Base-by-base conservation (phyloP, 2,797 vertebrate genomes). In the Cryptoblepharus egeriae region DNA sequence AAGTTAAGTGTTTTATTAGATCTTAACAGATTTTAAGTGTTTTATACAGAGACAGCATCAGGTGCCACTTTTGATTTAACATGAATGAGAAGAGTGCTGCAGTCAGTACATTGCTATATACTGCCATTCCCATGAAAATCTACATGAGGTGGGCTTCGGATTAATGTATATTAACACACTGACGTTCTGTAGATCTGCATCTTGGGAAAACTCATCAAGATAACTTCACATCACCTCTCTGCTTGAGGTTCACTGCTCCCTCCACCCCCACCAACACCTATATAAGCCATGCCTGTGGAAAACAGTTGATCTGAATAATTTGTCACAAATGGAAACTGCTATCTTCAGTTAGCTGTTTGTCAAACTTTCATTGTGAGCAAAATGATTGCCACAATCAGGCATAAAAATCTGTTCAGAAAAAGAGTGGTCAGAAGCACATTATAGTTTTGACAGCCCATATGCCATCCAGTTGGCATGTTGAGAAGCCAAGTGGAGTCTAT, bases 41-140 rank as follows among this genome's bases (percentile, higher is more conserved):
- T 45, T 9, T 82, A 28, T 74, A 87, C 79, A 70, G 74, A 75
- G 84, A 86, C 61, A 60, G 55, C 71, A 88, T 71, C 0, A 0
- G 39, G 15, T 1, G 24, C 22, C 28, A 0, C 55, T 88, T 80
- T 60, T 77, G 58, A 1, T 0, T 0, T 0, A 5, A 74, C 73
- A 52, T 22, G 64, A 26, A 24, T 3, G 15, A 75, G 10, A 57
- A 32, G 22, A 68, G 11, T 30, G 39, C 30, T 55, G 35, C 11
- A 55, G 42, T 35, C 16, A 18, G 30, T 37, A 12, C 6, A 30
- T 71, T 49, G 18, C 32, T 32, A 16, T 52, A 30, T 52, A 77
- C 28, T 39, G 18, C 26, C n/a, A 72, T 18, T 28, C 22, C n/a
- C 39, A 63, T 28, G 49, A 52, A 80, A 6, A 5, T 2, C 60